Base-by-base conservation (phyloP, 2,888 invertebrate species). In the Heliothis peltigera region DNA sequence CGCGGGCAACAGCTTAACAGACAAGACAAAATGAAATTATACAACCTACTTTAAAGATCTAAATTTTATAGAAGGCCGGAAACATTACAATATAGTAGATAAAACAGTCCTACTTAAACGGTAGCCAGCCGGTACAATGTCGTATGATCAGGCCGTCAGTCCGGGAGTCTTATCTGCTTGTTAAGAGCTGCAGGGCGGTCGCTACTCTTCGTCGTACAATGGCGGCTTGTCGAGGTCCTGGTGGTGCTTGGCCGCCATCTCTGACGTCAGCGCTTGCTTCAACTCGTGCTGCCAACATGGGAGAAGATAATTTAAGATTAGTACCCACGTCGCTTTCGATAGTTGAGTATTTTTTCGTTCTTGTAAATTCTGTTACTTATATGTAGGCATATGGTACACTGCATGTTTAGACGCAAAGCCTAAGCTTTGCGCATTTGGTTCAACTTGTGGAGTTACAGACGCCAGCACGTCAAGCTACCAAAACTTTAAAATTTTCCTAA, bases 281-380 rank as follows among this genome's bases (percentile, higher is more conserved):
- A 94, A 63, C 75, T 94, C 93, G 86, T 92, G 92, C 94, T 94
- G 87, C 62, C 77, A 84, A 86, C 74, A 89, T 66, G 53, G 64
- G 28, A 69, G 48, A 75, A 56, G 10, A 54, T 51, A 32, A 42
- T 55, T 51, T 57, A 32, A 56, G 76, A 72, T 75, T 69, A 75
- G 70, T 75, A 72, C 32, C 32, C 3, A 32, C 63, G 47, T 32
- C 46, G 54, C 35, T 43, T 43, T 18, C 55, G 2, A 15, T 19
- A 0, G 0, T 2, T 4, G 6, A 25, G 25, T 4, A 25, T 25
- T n/a, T 5, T 39, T 39, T 10, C 5, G 12, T 15, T 12, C 35
- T 15, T 15, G 1, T 35, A 15, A 35, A 35, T 35, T 15, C 15
- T n/a, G 39, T 2, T n/a, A n/a, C n/a, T n/a, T n/a, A n/a, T n/a